Percentiles rank a stretch among this genome's conserved stretches.
Evolutionary conservation across 2,797 vertebrate genomes (phyloP).

Genomic region (Anguilla pacifica): DNA sequence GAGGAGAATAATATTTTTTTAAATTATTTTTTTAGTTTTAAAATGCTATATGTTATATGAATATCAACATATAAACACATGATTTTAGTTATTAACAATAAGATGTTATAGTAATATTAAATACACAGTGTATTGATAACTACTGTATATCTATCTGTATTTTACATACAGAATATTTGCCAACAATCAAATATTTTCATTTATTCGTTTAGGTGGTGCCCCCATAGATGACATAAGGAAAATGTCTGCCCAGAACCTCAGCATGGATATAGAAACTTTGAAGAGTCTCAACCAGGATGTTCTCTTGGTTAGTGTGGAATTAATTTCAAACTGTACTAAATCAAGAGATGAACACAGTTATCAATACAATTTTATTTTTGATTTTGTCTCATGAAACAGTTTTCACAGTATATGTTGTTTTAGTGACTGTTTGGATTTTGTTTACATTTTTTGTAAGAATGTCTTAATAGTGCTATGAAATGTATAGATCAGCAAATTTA

Average conservation of each 20-base stretch:
- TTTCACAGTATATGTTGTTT: neutral
- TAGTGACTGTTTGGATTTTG: neutral
- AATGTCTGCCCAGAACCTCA: slow-evolving; percentile 54
- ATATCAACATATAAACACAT: neutral
- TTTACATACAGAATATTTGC: neutral
- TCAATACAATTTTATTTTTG: neutral
- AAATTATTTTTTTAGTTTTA: neutral
- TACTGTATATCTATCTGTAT: neutral
- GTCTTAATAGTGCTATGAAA: neutral
- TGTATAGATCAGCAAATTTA: neutral
- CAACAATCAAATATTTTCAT: neutral
- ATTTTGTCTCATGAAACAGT: neutral
- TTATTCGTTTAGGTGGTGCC: slow-evolving; percentile 55
- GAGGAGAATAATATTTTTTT: neutral
- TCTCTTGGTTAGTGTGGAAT: slow-evolving; percentile 52
- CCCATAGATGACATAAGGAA: slow-evolving; percentile 44
- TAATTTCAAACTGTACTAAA: neutral
- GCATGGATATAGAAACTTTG: slow-evolving; percentile 60
- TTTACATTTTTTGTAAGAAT: neutral
- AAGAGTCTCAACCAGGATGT: slow-evolving; percentile 50
- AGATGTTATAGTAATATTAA: neutral
- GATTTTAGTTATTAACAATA: neutral
- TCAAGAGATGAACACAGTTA: neutral
- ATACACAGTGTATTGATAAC: neutral
- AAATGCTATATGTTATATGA: neutral